Evolutionary conservation across 2,888 invertebrate species (phyloP), one percentile per base, ranked within the genome.

Genomic region (Cataglyphis cursor): DNA sequence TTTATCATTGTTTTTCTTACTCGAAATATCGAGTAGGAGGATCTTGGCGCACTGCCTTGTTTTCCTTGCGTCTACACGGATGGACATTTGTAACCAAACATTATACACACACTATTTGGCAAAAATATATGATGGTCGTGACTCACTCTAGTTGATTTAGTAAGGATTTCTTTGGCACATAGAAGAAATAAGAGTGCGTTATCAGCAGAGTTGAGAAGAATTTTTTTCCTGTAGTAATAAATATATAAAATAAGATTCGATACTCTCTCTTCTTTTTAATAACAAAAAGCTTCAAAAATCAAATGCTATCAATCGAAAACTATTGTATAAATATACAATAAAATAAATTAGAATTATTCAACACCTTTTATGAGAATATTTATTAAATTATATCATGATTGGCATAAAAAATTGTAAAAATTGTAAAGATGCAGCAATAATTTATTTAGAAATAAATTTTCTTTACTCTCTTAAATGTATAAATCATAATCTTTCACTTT

Each of bases 1-100:
- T 75, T 75, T 75, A 75, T 75, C 48, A 65, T 35, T 65, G 74
- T 75, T 64, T 75, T 75, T 75, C 8, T 12, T 48, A 10, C 9
- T 18, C 31, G 31, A 48, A 64, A 74, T 64, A 64, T 44, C 44
- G 41, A 35, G 31, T 51, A 24, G 12, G 24, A 66, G 4, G 24
- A 48, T 35, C 35, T 75, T 75, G 75, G 75, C 75, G 35, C 35
- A 62, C 1, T 21, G 15, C 15, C 74, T 51, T 75, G 65, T 51
- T 75, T 75, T 51, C 35, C 1, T 4, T 35, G 35, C 44, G 48
- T 24, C 21, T 10, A 12, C 35, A 65, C 35, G 21, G 21, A 44
- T 64, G 24, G 48, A 10, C 28, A 51, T 51, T 35, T 24, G 18
- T 18, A 72, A 57, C 18, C 72, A 75, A 65, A 35, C 24, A 48